Evolutionary conservation across 2,888 invertebrate genomes (phyloP).

Genomic region (Tipula confusa): DNA sequence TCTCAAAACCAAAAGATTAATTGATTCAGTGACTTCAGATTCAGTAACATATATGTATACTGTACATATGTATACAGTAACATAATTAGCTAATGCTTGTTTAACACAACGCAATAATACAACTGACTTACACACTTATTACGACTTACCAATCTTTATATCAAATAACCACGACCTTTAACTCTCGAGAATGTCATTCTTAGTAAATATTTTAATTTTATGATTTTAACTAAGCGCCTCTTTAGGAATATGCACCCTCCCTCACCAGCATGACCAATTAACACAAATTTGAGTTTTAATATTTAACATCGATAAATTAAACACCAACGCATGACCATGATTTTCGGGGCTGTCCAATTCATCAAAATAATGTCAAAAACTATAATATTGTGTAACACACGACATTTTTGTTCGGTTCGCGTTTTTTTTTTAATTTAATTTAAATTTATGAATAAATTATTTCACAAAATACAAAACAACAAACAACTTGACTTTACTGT

Average conservation of each 20-base stretch:
- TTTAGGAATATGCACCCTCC: background rate
- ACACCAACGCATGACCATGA: background rate
- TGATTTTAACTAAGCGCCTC: no score
- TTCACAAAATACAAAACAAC: background rate
- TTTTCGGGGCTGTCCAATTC: background rate
- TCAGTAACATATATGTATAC: no score
- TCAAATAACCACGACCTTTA: no score
- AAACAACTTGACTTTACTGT: background rate
- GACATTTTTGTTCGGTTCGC: background rate
- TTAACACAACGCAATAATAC: no score
- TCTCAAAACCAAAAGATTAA: no score
- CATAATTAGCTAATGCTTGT: no score
- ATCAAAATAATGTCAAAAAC: constrained; percentile 20
- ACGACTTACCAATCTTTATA: no score
- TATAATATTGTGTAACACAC: background rate
- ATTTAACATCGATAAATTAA: background rate
- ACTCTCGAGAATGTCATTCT: no score
- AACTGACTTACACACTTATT: no score
- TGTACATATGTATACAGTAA: no score
- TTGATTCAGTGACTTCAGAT: no score
- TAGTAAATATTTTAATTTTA: no score
- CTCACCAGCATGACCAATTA: background rate
- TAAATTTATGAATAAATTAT: background rate
- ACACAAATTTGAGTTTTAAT: background rate
- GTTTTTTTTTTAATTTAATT: constrained; percentile 14